These are phyloP conservation scores for Strigops habroptila DNA, from an alignment of 2,113 vertebrate genomes.

Conservation along the genomic window DNA sequence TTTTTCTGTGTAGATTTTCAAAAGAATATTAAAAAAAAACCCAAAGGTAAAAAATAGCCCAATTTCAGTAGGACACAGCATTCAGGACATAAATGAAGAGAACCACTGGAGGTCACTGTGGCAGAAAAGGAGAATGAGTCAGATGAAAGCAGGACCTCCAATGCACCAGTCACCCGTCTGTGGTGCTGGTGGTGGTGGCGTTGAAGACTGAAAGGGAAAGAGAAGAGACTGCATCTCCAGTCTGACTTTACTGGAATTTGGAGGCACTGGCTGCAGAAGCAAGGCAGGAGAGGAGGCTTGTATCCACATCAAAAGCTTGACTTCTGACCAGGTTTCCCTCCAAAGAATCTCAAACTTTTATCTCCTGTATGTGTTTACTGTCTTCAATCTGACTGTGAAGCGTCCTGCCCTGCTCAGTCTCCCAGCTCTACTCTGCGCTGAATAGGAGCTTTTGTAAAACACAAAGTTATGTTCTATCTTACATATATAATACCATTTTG, in stretches of 20 bases:
- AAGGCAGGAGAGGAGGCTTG: not conserved
- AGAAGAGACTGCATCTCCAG: not conserved
- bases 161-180: not conserved
- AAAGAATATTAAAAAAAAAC: not conserved
- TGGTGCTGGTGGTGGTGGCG: not conserved
- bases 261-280: not conserved
- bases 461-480: not conserved
- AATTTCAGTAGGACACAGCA: not conserved
- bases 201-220: not conserved
- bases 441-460: not conserved
- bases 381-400: not conserved
- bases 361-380: not conserved
- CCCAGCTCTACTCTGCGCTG: not conserved
- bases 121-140: slow-evolving; percentile 29
- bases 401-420: not conserved
- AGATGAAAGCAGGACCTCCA: not conserved
- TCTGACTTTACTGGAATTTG: not conserved
- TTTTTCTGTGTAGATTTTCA: not conserved
- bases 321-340: not conserved
- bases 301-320: slow-evolving; percentile 28
- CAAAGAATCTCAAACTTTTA: slow-evolving; percentile 3
- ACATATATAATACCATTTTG: not conserved
- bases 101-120: slow-evolving; percentile 57
- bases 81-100: not conserved
- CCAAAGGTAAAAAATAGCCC: not conserved